These are phyloP conservation scores for Benitochromis conjunctus DNA, from an alignment of 2,113 vertebrate genomes.

Conservation along the genomic window DNA sequence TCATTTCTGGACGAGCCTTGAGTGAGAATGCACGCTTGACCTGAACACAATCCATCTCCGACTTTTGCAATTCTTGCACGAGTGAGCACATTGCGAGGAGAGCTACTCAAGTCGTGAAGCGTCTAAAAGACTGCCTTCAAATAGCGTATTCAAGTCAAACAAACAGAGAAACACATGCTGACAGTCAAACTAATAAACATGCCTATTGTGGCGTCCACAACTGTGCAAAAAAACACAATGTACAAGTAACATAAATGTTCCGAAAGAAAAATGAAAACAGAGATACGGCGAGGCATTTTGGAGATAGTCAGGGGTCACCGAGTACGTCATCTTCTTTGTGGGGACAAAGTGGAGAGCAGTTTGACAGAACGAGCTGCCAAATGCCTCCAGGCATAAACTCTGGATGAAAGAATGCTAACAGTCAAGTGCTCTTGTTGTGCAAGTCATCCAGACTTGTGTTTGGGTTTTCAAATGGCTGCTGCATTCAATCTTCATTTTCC, in stretches of 20 bases:
- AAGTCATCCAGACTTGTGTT: conserved; percentile 20
- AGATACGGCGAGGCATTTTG: conserved; percentile 15
- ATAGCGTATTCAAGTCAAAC: conserved; percentile 40
- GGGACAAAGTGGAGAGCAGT: conserved; percentile 34
- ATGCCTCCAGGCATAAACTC: conserved; percentile 53
- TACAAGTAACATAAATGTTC: conserved; percentile 47
- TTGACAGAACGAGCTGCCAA: conserved; percentile 31
- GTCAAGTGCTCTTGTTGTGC: conserved; percentile 13
- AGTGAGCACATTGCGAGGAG: background rate
- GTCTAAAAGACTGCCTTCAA: conserved; percentile 8
- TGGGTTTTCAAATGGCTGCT: background rate
- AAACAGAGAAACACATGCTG: conserved; percentile 39
- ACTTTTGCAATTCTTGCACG: background rate
- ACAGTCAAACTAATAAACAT: conserved; percentile 39
- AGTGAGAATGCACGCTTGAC: conserved; percentile 17
- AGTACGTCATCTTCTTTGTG: conserved; percentile 15
- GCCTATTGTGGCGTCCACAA: background rate
- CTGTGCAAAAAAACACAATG: conserved; percentile 28
- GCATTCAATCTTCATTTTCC: background rate
- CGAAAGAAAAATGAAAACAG: conserved; percentile 51
- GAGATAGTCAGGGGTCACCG: conserved; percentile 27
- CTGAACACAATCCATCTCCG: conserved; percentile 29
- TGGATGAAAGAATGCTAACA: conserved; percentile 63
- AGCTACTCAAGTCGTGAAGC: conserved; percentile 1
- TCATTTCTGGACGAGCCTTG: conserved; percentile 15